phyloP scores from a whole-genome alignment of 92 coral and sea anemone genomes.

The Ricordea florida region DNA sequence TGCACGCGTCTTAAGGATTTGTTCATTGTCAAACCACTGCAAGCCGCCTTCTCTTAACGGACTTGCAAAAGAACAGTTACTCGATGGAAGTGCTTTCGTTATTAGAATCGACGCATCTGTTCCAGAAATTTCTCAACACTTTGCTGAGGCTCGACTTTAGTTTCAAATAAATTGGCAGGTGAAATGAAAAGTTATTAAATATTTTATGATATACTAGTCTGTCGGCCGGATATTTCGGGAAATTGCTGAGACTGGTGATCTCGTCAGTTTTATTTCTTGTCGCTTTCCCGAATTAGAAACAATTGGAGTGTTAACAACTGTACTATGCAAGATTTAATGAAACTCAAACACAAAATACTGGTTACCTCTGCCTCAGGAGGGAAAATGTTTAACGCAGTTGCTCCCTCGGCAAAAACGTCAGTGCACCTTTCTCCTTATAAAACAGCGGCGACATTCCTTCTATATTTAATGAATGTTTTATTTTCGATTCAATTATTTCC shows the following conservation, averaged over 20 bases:
- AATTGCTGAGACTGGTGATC: background rate
- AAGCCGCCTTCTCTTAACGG: conserved; percentile 11
- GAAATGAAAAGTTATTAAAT: background rate
- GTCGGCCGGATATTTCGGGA: conserved; percentile 20
- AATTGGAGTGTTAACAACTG: conserved; percentile 1
- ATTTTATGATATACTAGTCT: conserved; percentile 9
- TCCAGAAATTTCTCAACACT: too few relatives aligned
- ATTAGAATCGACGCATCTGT: too few relatives aligned
- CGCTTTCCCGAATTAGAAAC: background rate
- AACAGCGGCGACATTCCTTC: too few relatives aligned
- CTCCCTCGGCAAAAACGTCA: too few relatives aligned
- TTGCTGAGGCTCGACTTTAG: too few relatives aligned
- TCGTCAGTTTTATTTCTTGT: background rate
- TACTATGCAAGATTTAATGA: background rate
- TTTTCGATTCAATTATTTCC: too few relatives aligned
- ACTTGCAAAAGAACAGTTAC: too few relatives aligned
- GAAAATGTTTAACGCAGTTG: too few relatives aligned
- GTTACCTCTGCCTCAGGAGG: background rate
- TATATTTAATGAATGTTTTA: too few relatives aligned
- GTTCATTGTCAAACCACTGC: background rate
- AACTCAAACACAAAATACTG: background rate
- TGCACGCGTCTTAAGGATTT: too few relatives aligned
- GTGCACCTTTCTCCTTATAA: too few relatives aligned
- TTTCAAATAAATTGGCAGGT: conserved; percentile 17
- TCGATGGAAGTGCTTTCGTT: too few relatives aligned